Conservation (phyloP, 2,797 vertebrate species). For the Falco biarmicus region DNA sequence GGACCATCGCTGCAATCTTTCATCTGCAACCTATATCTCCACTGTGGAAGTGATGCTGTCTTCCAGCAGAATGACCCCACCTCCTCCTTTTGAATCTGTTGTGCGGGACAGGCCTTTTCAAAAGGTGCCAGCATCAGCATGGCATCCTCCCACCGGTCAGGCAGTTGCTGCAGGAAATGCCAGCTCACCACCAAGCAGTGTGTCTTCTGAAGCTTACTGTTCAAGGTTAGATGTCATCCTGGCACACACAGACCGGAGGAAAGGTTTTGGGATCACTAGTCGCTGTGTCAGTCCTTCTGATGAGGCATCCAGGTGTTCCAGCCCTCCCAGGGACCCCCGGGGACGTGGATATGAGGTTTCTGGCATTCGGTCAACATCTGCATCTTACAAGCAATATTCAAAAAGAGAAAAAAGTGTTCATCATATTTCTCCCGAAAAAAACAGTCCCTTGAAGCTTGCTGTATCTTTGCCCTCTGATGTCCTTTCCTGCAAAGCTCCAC, state of each 20-base stretch:
- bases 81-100: constrained; percentile 40
- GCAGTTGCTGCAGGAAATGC: neutral
- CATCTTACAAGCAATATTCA: constrained; percentile 25
- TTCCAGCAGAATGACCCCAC: constrained; percentile 29
- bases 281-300: constrained; percentile 7
- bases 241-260: constrained; percentile 34
- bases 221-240: constrained; percentile 72
- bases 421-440: neutral
- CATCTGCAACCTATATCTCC: constrained; percentile 63
- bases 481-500: constrained; percentile 37
- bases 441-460: neutral
- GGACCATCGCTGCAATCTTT: constrained; percentile 27
- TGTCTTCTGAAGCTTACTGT: constrained; percentile 54
- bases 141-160: constrained; percentile 14
- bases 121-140: constrained; percentile 7
- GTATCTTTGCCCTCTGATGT: constrained; percentile 34
- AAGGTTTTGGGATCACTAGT: neutral
- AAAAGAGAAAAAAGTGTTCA: neutral
- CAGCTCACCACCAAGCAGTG: constrained; percentile 2
- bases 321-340: neutral
- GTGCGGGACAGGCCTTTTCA: constrained; percentile 16
- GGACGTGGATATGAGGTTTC: neutral
- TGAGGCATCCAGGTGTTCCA: constrained; percentile 4
- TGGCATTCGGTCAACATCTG: neutral
- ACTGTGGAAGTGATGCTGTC: constrained; percentile 66